Conservation (phyloP, 2,797 vertebrate genomes). For the Ataeniobius toweri region DNA sequence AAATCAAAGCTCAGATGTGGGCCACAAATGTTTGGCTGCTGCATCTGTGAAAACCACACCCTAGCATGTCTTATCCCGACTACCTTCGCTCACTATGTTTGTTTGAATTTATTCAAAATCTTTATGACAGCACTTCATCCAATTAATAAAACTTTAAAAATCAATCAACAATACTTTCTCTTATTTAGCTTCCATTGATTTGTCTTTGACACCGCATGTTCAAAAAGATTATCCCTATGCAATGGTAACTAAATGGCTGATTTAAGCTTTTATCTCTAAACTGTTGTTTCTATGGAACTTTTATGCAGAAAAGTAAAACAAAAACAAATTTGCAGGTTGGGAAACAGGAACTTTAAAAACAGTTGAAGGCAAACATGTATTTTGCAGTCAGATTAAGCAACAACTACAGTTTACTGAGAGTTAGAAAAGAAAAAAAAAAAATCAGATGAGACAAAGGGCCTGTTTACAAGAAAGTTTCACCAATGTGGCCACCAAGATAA, state of each 20-base stretch:
- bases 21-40: too few species aligned
- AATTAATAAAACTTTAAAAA: neutral
- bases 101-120: neutral
- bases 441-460: too few species aligned
- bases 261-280: neutral
- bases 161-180: neutral
- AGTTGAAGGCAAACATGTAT: neutral
- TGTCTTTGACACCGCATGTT: neutral
- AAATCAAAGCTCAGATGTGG: too few species aligned
- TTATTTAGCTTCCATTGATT: neutral
- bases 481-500: too few species aligned
- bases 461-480: too few species aligned
- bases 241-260: neutral
- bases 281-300: neutral
- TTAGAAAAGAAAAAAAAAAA: too few species aligned
- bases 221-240: neutral
- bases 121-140: neutral
- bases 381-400: conserved; percentile 2
- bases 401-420: neutral
- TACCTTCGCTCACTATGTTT: neutral
- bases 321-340: neutral
- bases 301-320: neutral
- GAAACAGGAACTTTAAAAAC: neutral
- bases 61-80: neutral
- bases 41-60: too few species aligned